Percentiles rank a stretch among this genome's conserved stretches.
These are phyloP conservation scores for Clarias laeviceps DNA, from an alignment of 2,797 vertebrate genomes.

Conservation along the genomic window DNA sequence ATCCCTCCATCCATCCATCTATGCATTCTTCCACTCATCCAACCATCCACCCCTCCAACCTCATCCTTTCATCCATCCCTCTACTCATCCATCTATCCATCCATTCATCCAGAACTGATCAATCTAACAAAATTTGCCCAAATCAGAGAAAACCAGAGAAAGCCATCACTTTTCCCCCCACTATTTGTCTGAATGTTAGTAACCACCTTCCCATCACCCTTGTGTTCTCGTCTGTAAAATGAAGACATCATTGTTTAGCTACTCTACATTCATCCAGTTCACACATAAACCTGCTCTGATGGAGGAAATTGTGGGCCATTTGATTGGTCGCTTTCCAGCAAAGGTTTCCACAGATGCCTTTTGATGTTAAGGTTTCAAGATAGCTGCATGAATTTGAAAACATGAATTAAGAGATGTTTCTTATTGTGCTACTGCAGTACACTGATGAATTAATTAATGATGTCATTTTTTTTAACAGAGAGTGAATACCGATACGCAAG, in stretches of 20 bases:
- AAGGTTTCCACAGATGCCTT: neutral
- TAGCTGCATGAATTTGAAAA: neutral
- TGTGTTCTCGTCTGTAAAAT: neutral
- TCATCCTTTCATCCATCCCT: no score
- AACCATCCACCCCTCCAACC: no score
- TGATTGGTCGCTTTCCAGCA: neutral
- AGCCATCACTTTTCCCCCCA: neutral
- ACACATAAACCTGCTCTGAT: neutral
- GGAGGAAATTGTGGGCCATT: neutral
- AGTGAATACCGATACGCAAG: constrained; percentile 90
- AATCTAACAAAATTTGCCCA: neutral
- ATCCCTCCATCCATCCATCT: no score
- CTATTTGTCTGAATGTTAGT: neutral
- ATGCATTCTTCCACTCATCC: no score
- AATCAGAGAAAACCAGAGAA: neutral
- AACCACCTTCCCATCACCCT: neutral
- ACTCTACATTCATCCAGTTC: neutral
- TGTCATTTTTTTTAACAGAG: constrained; percentile 70
- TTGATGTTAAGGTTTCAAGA: neutral
- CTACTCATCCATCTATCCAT: neutral
- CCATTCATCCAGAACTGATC: neutral
- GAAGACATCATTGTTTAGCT: neutral
- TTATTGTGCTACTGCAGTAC: neutral
- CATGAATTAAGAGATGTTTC: neutral
- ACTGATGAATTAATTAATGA: neutral